phyloP scores from a whole-genome alignment of 1,140 invertebrate species.

The Amyelois transitella region DNA sequence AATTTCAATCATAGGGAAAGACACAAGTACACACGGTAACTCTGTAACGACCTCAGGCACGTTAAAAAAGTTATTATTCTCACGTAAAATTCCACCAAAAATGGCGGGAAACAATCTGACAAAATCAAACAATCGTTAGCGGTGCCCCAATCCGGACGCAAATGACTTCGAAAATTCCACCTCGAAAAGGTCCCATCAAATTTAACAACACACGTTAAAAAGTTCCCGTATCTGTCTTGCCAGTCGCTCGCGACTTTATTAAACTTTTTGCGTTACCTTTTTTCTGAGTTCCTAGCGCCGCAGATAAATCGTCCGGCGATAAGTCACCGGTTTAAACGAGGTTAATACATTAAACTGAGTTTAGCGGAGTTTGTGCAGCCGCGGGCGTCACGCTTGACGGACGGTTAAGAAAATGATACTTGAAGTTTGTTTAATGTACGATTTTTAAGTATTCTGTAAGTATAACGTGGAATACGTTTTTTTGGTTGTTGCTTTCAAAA shows the following conservation, averaged over 20 bases:
- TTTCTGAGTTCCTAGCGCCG: constrained; percentile 28
- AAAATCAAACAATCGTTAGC: not conserved
- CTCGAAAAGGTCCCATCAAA: not conserved
- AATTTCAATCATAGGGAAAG: no score
- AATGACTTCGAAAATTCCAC: not conserved
- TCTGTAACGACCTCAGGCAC: not conserved
- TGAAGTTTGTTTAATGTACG: constrained; percentile 1
- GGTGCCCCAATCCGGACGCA: not conserved
- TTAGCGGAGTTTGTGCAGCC: constrained; percentile 36
- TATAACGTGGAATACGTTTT: not conserved
- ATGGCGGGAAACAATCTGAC: not conserved
- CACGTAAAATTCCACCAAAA: constrained; percentile 7
- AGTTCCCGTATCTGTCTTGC: not conserved
- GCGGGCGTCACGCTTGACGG: constrained; percentile 18
- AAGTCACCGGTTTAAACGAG: constrained; percentile 52
- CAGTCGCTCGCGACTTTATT: constrained; percentile 42
- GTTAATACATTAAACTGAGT: constrained; percentile 66
- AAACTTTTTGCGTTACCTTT: constrained; percentile 57
- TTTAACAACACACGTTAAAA: not conserved
- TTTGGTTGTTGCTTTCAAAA: not conserved
- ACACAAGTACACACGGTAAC: no score
- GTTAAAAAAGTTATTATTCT: constrained; percentile 11
- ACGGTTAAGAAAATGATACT: constrained; percentile 12
- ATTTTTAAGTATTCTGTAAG: not conserved
- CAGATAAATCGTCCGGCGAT: constrained; percentile 58